Evolutionary conservation across 2,113 vertebrate genomes (phyloP).

Genomic region (Microcebus jonahi): DNA sequence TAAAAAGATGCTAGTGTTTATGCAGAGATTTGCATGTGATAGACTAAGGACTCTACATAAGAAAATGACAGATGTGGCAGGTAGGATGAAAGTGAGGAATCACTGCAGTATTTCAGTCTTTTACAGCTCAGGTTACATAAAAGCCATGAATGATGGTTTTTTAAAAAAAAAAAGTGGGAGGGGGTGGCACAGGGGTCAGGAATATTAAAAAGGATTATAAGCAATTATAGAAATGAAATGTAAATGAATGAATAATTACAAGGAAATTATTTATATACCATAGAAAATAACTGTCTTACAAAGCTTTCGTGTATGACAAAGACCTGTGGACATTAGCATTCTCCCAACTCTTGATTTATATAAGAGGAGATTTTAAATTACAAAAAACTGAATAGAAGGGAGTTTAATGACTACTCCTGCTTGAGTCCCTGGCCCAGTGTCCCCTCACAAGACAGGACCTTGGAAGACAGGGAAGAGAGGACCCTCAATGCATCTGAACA

Average conservation of each 20-base stretch:
- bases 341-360: neutral
- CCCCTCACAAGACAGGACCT: neutral
- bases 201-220: neutral
- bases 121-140: neutral
- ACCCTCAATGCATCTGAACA: neutral
- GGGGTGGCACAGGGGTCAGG: fast-evolving
- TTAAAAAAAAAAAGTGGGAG: neutral
- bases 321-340: neutral
- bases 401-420: neutral
- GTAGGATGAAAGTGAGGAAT: neutral
- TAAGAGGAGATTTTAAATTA: neutral
- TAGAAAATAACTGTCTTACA: neutral
- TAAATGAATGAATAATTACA: neutral
- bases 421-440: neutral
- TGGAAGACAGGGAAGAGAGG: neutral
- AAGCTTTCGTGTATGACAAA: neutral
- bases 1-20: neutral
- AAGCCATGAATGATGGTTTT: neutral
- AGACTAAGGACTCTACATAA: neutral
- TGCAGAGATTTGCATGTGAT: neutral
- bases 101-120: neutral
- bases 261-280: neutral
- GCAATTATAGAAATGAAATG: slow-evolving; percentile 32
- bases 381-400: neutral
- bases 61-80: neutral